phyloP scores from a whole-genome alignment of 2,888 invertebrate species.

The Drosophila helvetica region DNA sequence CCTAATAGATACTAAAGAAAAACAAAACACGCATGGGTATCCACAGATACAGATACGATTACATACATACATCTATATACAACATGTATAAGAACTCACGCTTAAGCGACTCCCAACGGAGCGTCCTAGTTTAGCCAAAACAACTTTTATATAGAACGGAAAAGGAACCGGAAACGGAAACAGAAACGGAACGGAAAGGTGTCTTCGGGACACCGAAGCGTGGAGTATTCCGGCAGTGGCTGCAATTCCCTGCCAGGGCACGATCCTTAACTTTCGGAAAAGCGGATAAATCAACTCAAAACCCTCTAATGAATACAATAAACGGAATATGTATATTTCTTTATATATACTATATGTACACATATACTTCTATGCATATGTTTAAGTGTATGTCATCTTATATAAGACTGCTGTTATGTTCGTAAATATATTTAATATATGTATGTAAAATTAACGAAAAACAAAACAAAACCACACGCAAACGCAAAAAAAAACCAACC shows the following conservation, averaged over 20 bases:
- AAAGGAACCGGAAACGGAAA: constrained; percentile 19
- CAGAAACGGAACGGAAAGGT: background rate
- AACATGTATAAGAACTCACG: constrained; percentile 62
- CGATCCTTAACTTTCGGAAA: constrained; percentile 27
- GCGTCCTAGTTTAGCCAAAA: constrained; percentile 64
- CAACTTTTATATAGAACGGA: constrained; percentile 62
- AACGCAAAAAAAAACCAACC: constrained; percentile 41
- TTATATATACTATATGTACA: constrained; percentile 39
- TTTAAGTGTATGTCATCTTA: constrained; percentile 82
- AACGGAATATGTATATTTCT: constrained; percentile 66
- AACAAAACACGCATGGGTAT: constrained; percentile 7
- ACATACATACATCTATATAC: constrained; percentile 33
- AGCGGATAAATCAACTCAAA: constrained; percentile 61
- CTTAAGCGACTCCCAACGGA: constrained; percentile 58
- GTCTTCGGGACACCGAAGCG: constrained; percentile 28
- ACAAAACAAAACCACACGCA: constrained; percentile 22
- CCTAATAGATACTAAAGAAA: constrained; percentile 23
- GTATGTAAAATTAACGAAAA: constrained; percentile 76
- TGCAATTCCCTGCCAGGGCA: background rate
- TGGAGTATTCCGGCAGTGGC: constrained; percentile 6
- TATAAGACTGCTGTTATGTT: constrained; percentile 84
- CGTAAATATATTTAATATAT: constrained; percentile 83
- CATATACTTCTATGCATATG: constrained; percentile 5
- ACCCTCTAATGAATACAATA: constrained; percentile 76
- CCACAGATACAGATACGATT: constrained; percentile 27